Evolutionary conservation across 2,113 vertebrate genomes (phyloP), one percentile per base, ranked within the genome.

Genomic region (Melierax canorus): DNA sequence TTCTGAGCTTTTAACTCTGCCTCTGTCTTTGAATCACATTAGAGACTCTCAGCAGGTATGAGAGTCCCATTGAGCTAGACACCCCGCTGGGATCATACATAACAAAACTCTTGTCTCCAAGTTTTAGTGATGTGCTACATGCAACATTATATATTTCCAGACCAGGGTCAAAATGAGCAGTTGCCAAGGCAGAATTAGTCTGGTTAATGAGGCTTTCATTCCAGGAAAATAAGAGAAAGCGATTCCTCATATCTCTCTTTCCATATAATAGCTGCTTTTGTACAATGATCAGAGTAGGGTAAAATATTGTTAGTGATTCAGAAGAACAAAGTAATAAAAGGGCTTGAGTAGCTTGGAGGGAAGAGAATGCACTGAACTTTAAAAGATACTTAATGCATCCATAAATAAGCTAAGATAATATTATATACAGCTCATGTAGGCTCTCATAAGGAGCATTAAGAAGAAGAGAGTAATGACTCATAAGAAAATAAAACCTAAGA

Each of bases 201-300:
- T 88, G 83, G 43, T 85, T 95, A 96, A 96, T 96, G 84, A 93
- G 66, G 74, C 69, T 94, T 94, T 93, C 60, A 93, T 96, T 96
- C 71, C 62, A 91, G 87, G 48, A 82, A 91, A 96, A 91, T 51
- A 89, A 92, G 74, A 68, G 39, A 64, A 95, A 88, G 38, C 12
- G 2, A 56, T 93, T 90, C 62, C 32, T 94, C 34, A 26, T 90
- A 60, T 85, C 62, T 87, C 22, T 68, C 10, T 76, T 94, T 84
- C 62, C 16, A 62, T 88, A 79, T 76, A 96, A 93, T 87, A 92
- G 87, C 85, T 91, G 72, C 69, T 88, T 94, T 64, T 85, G 41
- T 79, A 62, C 88, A 88, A 96, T 68, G 66, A 96, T 86, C 88
- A 79, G 48, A 93, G 77, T 51, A 78, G 66, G 38, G 45, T 96